Conservation (phyloP, 2,888 invertebrate genomes). For the Dinocampus coccinellae region DNA sequence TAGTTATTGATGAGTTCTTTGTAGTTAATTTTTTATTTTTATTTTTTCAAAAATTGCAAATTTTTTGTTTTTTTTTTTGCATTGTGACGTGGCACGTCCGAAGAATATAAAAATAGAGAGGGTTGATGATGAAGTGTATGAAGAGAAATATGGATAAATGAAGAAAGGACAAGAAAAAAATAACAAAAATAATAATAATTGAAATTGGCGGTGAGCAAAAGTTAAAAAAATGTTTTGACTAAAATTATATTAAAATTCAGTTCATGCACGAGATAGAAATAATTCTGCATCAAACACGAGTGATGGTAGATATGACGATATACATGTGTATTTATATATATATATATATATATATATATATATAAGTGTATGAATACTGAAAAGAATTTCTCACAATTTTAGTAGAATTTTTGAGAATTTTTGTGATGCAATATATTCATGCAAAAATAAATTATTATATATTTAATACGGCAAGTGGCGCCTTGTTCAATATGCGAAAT, state of each 20-base stretch:
- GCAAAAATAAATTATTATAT: not conserved
- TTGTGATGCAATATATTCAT: not conserved
- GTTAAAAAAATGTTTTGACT: not conserved
- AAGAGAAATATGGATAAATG: not conserved
- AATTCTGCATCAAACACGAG: not conserved
- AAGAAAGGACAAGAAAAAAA: not conserved
- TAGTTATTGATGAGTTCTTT: not conserved
- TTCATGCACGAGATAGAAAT: not conserved
- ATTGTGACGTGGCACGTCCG: not conserved
- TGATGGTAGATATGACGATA: not conserved
- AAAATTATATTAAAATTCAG: slow-evolving; percentile 11
- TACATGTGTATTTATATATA: too few species aligned
- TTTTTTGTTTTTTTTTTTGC: not conserved
- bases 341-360: not conserved
- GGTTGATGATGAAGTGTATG: not conserved
- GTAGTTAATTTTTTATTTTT: not conserved
- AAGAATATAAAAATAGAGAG: not conserved
- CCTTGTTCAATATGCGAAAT: too few species aligned
- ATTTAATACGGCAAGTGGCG: too few species aligned
- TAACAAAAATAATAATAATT: not conserved
- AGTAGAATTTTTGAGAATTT: slow-evolving; percentile 7
- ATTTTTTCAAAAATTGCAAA: not conserved
- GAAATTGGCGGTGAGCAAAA: not conserved
- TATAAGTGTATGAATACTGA: not conserved
- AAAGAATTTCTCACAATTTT: slow-evolving; percentile 17